These are phyloP conservation scores for Grus americana DNA, from an alignment of 2,113 vertebrate genomes.

Conservation along the genomic window DNA sequence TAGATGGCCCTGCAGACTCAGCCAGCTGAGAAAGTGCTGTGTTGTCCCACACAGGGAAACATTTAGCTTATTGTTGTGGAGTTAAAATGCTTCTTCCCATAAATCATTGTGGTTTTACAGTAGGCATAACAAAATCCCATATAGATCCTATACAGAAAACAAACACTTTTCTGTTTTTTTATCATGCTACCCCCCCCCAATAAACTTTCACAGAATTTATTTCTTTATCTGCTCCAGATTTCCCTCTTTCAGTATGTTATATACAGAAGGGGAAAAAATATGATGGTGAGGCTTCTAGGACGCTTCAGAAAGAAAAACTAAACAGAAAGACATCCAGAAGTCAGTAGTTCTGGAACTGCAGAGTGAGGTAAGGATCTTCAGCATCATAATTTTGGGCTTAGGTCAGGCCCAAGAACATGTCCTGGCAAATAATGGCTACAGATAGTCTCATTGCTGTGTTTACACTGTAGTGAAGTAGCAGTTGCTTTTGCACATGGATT, in stretches of 20 bases:
- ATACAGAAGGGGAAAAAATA: not conserved
- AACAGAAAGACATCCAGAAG: not conserved
- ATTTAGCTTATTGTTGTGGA: constrained; percentile 40
- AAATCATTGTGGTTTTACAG: constrained; percentile 49
- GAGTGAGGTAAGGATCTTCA: not conserved
- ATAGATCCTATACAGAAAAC: not conserved
- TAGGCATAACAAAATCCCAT: constrained; percentile 14
- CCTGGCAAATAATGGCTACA: not conserved
- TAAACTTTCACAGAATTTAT: not conserved
- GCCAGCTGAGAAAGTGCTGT: constrained; percentile 35
- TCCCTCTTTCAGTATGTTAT: not conserved
- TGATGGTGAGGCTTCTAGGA: not conserved
- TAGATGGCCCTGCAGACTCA: constrained; percentile 61
- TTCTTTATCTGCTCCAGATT: constrained; percentile 1
- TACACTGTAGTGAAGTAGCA: not conserved
- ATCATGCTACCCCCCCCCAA: not conserved
- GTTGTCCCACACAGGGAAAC: constrained; percentile 47
- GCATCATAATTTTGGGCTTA: not conserved
- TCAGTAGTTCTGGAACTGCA: not conserved
- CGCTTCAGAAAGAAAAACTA: not conserved
- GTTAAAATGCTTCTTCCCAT: constrained; percentile 40
- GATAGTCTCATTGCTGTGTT: not conserved
- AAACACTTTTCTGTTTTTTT: constrained; percentile 2
- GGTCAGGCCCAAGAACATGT: not conserved
- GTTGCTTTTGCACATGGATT: not conserved